Base-by-base conservation (phyloP, 2,113 vertebrate species). In the Gasterosteus nipponicus region DNA sequence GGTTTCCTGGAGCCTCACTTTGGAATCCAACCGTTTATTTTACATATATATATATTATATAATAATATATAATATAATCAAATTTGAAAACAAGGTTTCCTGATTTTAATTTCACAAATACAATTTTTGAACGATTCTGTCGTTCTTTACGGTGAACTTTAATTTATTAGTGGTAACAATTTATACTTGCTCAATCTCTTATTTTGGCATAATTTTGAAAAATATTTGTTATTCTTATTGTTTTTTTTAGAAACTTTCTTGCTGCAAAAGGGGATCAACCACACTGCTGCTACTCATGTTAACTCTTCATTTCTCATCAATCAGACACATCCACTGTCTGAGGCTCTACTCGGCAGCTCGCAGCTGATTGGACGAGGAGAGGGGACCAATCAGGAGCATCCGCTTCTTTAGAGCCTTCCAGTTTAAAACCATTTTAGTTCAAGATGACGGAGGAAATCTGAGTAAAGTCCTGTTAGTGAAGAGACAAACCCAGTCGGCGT, bases 371-470 rank as follows among this genome's bases (percentile, higher is more conserved):
- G 79, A 69, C 7, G 0, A 73, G 22, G 11, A 1, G 7, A 42
- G 10, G 0, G 14, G 41, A 70, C 66, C 78, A 82, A 76, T 82
- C 59, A 80, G 73, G 12, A 77, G 66, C 49, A 60, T 29, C 22
- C 10, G 11, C 14, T 62, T 29, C 46, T 65, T 42, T 18, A 12
- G 33, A 42, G 19, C 1, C 33, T 61, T 60, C n/a, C 4, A 57
- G 26, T 61, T 51, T 76, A n/a, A 66, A 81, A 38, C 38, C 41
- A 62, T 66, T 79, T 53, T n/a, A 56, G 53, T 53, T 22, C 57
- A 26, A 62, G 41, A 29, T 56, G 44, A 62, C 31, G 7, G 11
- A 54, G 14, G 14, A 56, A 59, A 56, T 47, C 22, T 51, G 59
- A 18, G 31, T 38, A 44, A 66, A 51, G 3, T 58, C 31, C 57